A percentile compares a stretch with the other conserved stretches of the same genome.
These are phyloP conservation scores for Branchinecta lindahli DNA, from an alignment of 1,140 invertebrate species.

Conservation along the genomic window DNA sequence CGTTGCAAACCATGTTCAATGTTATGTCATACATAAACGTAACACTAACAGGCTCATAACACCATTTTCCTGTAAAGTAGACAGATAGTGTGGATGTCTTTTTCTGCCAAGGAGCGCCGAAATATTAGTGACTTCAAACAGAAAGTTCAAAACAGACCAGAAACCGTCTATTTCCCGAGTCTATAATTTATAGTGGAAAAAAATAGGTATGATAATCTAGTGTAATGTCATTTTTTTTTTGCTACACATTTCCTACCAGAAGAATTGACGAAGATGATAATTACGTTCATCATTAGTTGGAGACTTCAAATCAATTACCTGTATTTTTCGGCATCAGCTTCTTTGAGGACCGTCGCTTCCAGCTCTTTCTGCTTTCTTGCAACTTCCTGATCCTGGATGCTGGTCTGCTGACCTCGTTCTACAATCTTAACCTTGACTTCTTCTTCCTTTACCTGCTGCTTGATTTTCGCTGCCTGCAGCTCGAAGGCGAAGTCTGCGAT, in stretches of 20 bases:
- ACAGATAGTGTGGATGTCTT: too few relatives aligned
- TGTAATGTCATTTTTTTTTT: not conserved
- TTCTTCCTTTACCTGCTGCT: constrained; percentile 88
- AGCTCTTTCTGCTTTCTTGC: constrained; percentile 67
- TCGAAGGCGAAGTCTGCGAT: constrained; percentile 90
- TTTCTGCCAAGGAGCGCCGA: too few relatives aligned
- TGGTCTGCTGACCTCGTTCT: constrained; percentile 79
- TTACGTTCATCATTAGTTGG: constrained; percentile 1
- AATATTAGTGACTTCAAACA: too few relatives aligned
- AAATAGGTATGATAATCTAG: not conserved
- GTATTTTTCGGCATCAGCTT: constrained; percentile 87
- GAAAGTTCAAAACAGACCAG: too few relatives aligned
- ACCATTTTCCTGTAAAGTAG: too few relatives aligned
- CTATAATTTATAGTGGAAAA: too few relatives aligned
- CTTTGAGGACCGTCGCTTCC: constrained; percentile 72
- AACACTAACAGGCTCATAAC: too few relatives aligned
- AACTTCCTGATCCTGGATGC: constrained; percentile 59
- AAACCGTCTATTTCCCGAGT: too few relatives aligned
- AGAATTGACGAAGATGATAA: not conserved
- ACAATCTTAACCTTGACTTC: constrained; percentile 92
- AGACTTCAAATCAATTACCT: constrained; percentile 30
- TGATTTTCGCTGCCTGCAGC: constrained; percentile 85
- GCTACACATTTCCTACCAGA: too few relatives aligned
- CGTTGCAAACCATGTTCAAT: too few relatives aligned
- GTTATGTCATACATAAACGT: too few relatives aligned